Evolutionary conservation across 2,888 invertebrate species (phyloP), one percentile per base, ranked within the genome.

Genomic region (Lasioglossum vierecki): DNA sequence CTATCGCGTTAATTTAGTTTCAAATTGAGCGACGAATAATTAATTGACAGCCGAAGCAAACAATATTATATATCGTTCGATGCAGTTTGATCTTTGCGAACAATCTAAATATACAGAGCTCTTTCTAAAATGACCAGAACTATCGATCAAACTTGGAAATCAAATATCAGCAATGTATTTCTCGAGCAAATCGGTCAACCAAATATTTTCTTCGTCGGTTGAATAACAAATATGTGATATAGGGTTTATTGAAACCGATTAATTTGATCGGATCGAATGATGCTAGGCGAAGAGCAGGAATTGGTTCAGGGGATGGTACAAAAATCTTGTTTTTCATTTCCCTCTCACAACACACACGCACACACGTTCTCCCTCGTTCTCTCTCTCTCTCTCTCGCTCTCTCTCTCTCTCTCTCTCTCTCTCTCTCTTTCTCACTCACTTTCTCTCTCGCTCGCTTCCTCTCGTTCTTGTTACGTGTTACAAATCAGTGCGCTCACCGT

Each of bases 401-500:
- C 30, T 26, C 30, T 57, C 30, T 35, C 30, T 35, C 30, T 35
- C 30, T 35, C 70, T 78, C 15, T 30, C 41, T 71, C 78, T 35
- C 35, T 8, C 30, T 26, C 30, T 57, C 71, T 78, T 22, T 44
- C 41, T 71, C 78, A 57, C 57, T 46, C 60, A 74, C 66, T 26
- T 73, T 73, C 73, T 11, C n/a, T 46, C 83, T 46, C 76, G 81
- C 82, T 49, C 68, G 39, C 26, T 79, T 76, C 8, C 57, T 77
- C 77, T 81, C 35, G 41, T 80, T 83, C 82, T 84, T 89, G 79
- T 89, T 84, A 89, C 79, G 86, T 86, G 88, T 90, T 94, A 94
- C 93, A 93, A 93, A 94, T 93, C 93, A 93, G 93, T 94, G 94
- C 93, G 93, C 92, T 93, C 93, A 90, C 92, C 92, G 91, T 93